Evolutionary conservation across 2,888 invertebrate species (phyloP).

Genomic region (Sarcophaga caerulescens): DNA sequence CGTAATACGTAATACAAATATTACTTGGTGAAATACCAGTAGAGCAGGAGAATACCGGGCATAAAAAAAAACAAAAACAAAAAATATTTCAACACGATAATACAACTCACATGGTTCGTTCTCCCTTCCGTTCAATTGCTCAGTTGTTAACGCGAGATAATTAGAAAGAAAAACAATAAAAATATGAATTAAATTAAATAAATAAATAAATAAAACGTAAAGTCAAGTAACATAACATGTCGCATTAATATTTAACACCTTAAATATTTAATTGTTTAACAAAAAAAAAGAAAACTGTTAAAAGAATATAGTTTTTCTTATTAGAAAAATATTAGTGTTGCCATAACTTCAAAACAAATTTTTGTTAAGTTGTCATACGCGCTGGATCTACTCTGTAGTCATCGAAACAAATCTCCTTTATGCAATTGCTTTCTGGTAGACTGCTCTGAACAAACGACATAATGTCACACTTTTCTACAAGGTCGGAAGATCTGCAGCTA

Average conservation of each 20-base stretch:
- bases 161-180: conserved; percentile 13
- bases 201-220: conserved; percentile 26
- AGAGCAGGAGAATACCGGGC: background rate
- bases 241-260: background rate
- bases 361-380: too few relatives aligned
- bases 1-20: conserved; percentile 17
- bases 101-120: conserved; percentile 28
- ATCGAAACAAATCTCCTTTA: too few relatives aligned
- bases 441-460: too few relatives aligned
- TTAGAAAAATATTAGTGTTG: background rate
- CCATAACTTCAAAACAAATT: too few relatives aligned
- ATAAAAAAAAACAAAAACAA: background rate
- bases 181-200: background rate
- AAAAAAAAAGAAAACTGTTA: background rate
- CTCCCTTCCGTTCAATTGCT: background rate
- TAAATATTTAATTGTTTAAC: background rate
- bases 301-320: background rate
- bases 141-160: conserved; percentile 22
- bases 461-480: too few relatives aligned
- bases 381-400: too few relatives aligned
- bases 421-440: too few relatives aligned
- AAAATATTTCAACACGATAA: background rate
- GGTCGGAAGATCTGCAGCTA: too few relatives aligned
- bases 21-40: conserved; percentile 33
- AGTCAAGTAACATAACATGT: background rate